These are phyloP conservation scores for Oncorhynchus tshawytscha DNA, from an alignment of 2,113 vertebrate genomes.

Conservation along the genomic window DNA sequence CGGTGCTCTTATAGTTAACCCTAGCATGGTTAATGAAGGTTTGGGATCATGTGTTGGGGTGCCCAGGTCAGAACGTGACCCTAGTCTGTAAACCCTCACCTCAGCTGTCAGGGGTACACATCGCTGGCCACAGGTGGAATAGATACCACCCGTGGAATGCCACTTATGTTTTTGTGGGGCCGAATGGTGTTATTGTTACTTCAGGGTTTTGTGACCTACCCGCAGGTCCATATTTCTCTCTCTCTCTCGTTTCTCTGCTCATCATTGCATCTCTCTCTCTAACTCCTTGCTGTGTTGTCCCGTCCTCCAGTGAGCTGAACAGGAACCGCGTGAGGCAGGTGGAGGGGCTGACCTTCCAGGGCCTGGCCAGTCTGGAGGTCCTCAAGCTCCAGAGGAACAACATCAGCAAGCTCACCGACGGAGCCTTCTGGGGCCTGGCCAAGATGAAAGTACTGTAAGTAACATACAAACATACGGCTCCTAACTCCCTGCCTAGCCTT, in stretches of 20 bases:
- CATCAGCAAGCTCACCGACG: conserved; percentile 92
- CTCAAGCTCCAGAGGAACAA: conserved; percentile 96
- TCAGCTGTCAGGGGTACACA: not conserved
- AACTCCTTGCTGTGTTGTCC: conserved; percentile 1
- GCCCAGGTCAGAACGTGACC: conserved; percentile 7
- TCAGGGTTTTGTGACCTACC: too few relatives aligned
- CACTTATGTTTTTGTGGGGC: too few relatives aligned
- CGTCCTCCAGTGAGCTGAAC: conserved; percentile 85
- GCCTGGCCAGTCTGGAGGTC: conserved; percentile 89
- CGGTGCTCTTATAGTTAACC: conserved; percentile 2
- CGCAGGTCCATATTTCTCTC: too few relatives aligned
- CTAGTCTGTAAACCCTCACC: conserved; percentile 20
- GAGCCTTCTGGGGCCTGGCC: conserved; percentile 93
- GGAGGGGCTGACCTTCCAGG: conserved; percentile 95
- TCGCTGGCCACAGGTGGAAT: conserved; percentile 19
- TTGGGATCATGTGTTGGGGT: conserved; percentile 6
- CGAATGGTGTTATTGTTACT: too few relatives aligned
- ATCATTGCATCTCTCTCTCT: conserved; percentile 34
- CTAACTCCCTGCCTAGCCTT: not conserved
- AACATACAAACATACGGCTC: not conserved
- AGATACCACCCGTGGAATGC: conserved; percentile 11
- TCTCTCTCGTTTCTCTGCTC: not conserved
- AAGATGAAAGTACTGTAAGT: conserved; percentile 94
- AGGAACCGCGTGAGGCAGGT: conserved; percentile 93
- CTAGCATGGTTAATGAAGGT: not conserved